Evolutionary conservation across 2,888 invertebrate genomes (phyloP), one percentile per base, ranked within the genome.

Genomic region (Beris chalybata): DNA sequence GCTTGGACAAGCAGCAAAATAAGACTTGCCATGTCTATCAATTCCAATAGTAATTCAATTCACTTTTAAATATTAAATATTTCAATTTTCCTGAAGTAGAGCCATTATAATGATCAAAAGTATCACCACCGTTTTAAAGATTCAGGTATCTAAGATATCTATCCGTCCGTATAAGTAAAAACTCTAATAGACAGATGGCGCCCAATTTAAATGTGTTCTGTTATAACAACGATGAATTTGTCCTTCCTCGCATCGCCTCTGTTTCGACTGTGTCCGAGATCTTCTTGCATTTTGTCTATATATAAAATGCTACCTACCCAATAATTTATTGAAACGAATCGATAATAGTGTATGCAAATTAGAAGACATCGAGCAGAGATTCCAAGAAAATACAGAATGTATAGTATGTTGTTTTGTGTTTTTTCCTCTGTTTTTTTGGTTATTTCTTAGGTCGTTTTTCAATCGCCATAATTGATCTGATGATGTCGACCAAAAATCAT

Each of bases 261-360:
- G 45, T 15, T 29, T 31, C 11, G 48, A 48, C 15, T 50, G 5
- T 13, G 29, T 56, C 56, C 44, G 12, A 53, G 29, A 29, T 11
- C 31, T 5, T 31, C 43, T 6, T 43, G 56, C 47, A 59, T n/a
- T 12, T 11, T 52, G 22, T 38, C 61, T 43, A 38, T 15, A 56
- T 32, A 59, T 59, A 31, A 48, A 47, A 32, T 52, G 50, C 47
- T 43, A 6, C 29, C 30, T 50, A 31, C 43, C 50, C 61, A 61
- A 61, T 61, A 61, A 61, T 61, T 61, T 61, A 61, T 61, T 61
- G 61, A 61, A 61, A 61, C 61, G 61, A 61, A 61, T 61, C 61
- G 61, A 61, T 61, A 61, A 61, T 61, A 61, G 61, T 50, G 50
- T 61, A 61, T 61, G 61, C 61, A 61, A 61, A 61, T 61, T 61